Base-by-base conservation (phyloP, 2,888 invertebrate genomes). In the Coenonympha glycerion region DNA sequence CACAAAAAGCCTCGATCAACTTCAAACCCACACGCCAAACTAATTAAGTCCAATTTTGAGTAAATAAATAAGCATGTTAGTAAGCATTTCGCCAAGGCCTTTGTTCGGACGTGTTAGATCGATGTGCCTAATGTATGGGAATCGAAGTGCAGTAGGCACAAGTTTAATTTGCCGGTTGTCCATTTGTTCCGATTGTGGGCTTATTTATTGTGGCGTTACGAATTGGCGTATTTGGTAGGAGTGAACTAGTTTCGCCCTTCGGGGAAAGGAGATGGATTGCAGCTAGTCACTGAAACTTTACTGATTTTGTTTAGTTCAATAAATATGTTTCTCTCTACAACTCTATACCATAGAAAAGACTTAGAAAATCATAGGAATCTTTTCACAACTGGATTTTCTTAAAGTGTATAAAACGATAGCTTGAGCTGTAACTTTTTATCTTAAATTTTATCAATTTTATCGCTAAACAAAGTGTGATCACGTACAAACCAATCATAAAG, bases 101-200 rank as follows among this genome's bases (percentile, higher is more conserved):
- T 80, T 80, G 79, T 82, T 79, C 75, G 73, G 81, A 83, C 79
- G 79, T 80, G 79, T 78, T 74, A 82, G 82, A 84, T 84, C 84
- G 84, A 84, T 84, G 82, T 73, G 70, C 71, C 68, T 82, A 80
- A 81, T 78, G 79, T 82, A 84, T 80, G 82, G 67, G 80, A 75
- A 83, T 84, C 81, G 83, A 78, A 84, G 76, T 66, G 67, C 70
- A 73, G 62, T 33, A 44, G 11, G 13, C 60, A 62, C 65, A 64
- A 65, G 79, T 79, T 83, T 84, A 86, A 86, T 85, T 86, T 79
- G 79, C 80, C 77, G 76, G 72, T 73, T 83, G 86, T 85, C 84
- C 84, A 86, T 86, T 86, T 75, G 79, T 84, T 84, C 79, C 84
- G 84, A 86, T 87, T 84, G 75, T 68, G 69, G 66, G 66, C 71